These are phyloP conservation scores for Osmerus eperlanus DNA, from an alignment of 2,113 vertebrate genomes.

Conservation along the genomic window DNA sequence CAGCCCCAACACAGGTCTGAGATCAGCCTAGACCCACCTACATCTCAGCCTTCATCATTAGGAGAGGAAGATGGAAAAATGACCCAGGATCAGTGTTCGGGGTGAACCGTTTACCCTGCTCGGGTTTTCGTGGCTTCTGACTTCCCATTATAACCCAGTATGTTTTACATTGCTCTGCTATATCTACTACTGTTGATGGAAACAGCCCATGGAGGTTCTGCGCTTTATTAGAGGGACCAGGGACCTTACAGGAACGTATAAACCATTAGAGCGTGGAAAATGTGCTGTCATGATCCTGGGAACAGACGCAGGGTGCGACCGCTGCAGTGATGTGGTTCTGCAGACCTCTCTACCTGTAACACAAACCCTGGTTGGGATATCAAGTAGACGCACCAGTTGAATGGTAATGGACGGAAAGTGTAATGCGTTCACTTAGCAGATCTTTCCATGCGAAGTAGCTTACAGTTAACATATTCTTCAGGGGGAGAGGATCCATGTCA, in stretches of 20 bases:
- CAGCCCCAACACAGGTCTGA: not conserved
- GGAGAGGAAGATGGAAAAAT: not conserved
- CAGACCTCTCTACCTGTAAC: not conserved
- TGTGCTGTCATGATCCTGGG: constrained; percentile 1
- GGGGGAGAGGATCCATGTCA: no score
- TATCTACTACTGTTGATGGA: not conserved
- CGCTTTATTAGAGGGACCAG: not conserved
- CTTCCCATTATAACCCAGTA: no score
- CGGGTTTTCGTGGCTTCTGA: no score
- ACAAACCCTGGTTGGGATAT: not conserved
- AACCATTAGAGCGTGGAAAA: constrained; percentile 14
- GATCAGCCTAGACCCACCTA: not conserved
- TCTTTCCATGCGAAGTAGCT: no score
- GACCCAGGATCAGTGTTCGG: not conserved
- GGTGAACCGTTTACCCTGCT: no score
- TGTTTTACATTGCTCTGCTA: not conserved
- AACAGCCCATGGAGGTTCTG: not conserved
- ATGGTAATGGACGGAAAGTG: no score
- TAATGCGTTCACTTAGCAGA: no score
- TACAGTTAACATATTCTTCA: no score
- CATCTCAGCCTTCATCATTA: not conserved
- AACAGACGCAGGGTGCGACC: not conserved
- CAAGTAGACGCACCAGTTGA: constrained; percentile 3
- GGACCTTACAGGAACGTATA: constrained; percentile 1
- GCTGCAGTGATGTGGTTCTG: not conserved